Evolutionary conservation across 2,797 vertebrate genomes (phyloP).

Genomic region (Anas capensis): DNA sequence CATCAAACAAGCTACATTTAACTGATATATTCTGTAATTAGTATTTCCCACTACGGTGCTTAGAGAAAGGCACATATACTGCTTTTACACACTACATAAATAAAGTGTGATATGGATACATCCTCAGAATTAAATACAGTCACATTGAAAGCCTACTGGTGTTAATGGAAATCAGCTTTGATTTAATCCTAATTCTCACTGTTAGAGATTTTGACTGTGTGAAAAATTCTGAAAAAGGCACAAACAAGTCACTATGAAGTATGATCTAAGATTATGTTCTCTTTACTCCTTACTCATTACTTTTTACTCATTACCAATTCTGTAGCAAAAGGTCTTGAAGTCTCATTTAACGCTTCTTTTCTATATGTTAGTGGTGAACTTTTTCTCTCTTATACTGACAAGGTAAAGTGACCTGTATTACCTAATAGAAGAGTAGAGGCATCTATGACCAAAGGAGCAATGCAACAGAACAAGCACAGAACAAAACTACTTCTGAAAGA

Average conservation of each 20-base stretch:
- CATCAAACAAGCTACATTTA: not conserved
- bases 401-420: not conserved
- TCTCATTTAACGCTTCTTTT: not conserved
- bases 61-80: not conserved
- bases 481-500: not conserved
- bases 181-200: not conserved
- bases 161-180: not conserved
- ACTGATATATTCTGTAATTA: not conserved
- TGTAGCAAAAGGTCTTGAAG: not conserved
- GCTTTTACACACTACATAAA: not conserved
- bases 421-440: not conserved
- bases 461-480: not conserved
- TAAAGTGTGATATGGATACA: not conserved
- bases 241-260: not conserved
- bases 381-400: not conserved
- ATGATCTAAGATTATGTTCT: not conserved
- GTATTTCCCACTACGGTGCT: not conserved
- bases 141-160: not conserved
- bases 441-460: not conserved
- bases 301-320: not conserved
- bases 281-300: not conserved
- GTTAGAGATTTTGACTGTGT: not conserved
- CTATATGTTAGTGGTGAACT: not conserved
- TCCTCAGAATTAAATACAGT: not conserved
- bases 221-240: not conserved